Base-by-base conservation (phyloP, 2,888 invertebrate genomes). In the Xestia rhomboidea region DNA sequence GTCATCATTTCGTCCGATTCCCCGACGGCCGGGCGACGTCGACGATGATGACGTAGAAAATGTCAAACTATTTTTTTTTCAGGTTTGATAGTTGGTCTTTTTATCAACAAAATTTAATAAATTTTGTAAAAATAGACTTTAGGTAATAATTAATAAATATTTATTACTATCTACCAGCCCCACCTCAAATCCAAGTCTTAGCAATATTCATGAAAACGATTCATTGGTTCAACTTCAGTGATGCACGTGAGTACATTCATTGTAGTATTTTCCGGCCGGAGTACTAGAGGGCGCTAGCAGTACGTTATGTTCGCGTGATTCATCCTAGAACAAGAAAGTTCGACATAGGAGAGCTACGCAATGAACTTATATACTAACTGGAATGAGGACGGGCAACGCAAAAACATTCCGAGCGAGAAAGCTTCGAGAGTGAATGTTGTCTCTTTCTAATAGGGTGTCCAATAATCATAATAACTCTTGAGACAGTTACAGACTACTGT, bases 41-140 rank as follows among this genome's bases (percentile, higher is more conserved):
- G 24, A 68, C 63, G 51, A 49, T 30, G 60, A 67, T 81, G 80
- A 81, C 81, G 80, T 80, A 38, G 1, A 0, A 38, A 66, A n/a
- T 24, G 69, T 67, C 69, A 54, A 51, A 27, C 30, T 68, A 34
- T 60, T 79, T 73, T 80, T 51, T 27, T 21, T 0, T 51, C 6
- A 1, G 18, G 15, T 15, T 69, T 62, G 67, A 7, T 7, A 18
- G 2, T 1, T 0, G 0, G 73, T 24, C 79, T 79, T 77, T 77
- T 67, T 15, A 44, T 1, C 49, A 18, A 18, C 21, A 38, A 15
- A 2, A 15, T 1, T 21, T 21, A 15, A 11, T 0, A 38, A 0
- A 21, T 10, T 15, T 13, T 13, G 11, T 13, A 30, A 41, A 18
- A 54, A 18, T 49, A 8, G 18, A 7, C 5, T 21, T 49, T 49